Conservation (phyloP, 2,888 invertebrate species). For the Orthosia gracilis region DNA sequence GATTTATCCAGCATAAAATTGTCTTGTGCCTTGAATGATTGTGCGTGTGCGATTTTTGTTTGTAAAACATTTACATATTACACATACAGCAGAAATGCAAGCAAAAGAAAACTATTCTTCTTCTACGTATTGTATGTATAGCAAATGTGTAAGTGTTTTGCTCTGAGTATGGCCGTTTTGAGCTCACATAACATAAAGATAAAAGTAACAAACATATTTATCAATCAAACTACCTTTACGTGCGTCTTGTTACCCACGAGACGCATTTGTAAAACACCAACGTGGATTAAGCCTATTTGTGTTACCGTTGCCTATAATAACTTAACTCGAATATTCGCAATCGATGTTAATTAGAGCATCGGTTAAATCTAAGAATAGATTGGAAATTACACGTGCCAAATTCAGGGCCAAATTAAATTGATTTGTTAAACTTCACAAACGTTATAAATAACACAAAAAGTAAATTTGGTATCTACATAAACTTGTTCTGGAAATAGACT, state of each 20-base stretch:
- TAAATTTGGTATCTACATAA: not conserved
- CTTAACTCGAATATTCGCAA: constrained; percentile 5
- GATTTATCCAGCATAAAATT: no score
- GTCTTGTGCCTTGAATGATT: no score
- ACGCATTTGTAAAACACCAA: not conserved
- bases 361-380: constrained; percentile 24
- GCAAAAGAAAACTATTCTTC: no score
- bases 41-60: no score
- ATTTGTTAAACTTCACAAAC: not conserved
- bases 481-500: not conserved
- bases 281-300: not conserved
- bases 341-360: constrained; percentile 18
- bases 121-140: no score
- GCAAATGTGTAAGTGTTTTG: no score
- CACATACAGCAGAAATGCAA: no score
- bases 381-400: constrained; percentile 6
- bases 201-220: not conserved
- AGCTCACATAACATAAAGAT: not conserved
- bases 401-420: not conserved
- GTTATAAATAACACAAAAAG: not conserved
- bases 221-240: no score
- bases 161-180: no score
- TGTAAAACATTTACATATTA: no score
- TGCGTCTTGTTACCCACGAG: no score
- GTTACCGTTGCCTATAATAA: not conserved